Percentiles rank a stretch among this genome's conserved stretches.
Conservation (phyloP, 1,140 invertebrate genomes). For the Achatina immaculata region DNA sequence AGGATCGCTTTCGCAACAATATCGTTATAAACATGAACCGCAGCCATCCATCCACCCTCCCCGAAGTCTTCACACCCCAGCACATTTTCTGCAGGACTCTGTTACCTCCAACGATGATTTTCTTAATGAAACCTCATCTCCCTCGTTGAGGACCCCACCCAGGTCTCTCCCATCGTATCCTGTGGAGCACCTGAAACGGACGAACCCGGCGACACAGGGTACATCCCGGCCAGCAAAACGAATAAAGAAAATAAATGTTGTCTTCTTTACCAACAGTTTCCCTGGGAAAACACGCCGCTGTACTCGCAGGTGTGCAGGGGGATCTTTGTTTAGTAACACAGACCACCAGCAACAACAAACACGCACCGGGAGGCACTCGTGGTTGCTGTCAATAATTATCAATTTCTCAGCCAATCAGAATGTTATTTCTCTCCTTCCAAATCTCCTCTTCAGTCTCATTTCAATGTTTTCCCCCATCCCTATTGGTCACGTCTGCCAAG, state of each 20-base stretch:
- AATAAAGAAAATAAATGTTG: slow-evolving; percentile 10
- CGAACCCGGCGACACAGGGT: neutral
- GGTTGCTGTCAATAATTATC: slow-evolving; percentile 25
- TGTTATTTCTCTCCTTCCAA: neutral
- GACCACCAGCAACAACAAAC: slow-evolving; percentile 4
- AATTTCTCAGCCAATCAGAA: neutral
- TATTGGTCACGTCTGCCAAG: neutral
- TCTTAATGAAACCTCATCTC: neutral
- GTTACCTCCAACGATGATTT: neutral
- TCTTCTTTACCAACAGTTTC: neutral
- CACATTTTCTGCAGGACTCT: neutral
- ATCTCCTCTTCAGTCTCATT: too few relatives aligned
- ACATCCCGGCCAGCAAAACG: neutral
- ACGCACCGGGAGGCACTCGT: neutral
- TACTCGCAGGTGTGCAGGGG: neutral
- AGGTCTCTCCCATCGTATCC: neutral
- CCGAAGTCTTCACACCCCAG: too few relatives aligned
- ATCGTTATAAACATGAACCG: too few relatives aligned
- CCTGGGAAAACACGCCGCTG: slow-evolving; percentile 6
- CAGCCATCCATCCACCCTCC: too few relatives aligned
- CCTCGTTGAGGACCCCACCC: neutral
- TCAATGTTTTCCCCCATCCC: neutral
- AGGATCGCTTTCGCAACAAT: too few relatives aligned
- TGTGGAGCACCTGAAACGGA: slow-evolving; percentile 3
- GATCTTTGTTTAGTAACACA: slow-evolving; percentile 15